Evolutionary conservation across 2,113 vertebrate species (phyloP).

Genomic region (Myocastor coypus): DNA sequence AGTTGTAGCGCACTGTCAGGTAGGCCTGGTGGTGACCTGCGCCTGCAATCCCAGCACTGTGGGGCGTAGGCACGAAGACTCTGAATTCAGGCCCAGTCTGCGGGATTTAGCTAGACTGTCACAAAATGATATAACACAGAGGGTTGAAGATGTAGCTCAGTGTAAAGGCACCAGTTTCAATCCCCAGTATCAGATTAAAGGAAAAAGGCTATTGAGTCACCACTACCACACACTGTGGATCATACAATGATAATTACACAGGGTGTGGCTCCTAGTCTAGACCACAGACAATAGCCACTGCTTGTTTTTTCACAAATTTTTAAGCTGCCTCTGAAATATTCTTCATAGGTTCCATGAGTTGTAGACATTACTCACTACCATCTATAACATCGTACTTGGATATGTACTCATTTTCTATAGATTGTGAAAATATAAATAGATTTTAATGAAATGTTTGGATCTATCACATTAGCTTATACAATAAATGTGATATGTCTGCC

Average conservation of each 20-base stretch:
- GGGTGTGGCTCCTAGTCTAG: not conserved
- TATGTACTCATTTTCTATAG: not conserved
- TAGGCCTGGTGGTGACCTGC: no score
- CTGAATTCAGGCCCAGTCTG: no score
- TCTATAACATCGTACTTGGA: not conserved
- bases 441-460: not conserved
- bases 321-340: not conserved
- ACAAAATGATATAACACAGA: no score
- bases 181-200: not conserved
- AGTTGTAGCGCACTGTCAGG: not conserved
- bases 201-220: not conserved
- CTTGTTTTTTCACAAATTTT: not conserved
- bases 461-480: not conserved
- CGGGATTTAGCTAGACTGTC: no score
- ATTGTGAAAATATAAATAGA: not conserved
- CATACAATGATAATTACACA: not conserved
- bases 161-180: no score
- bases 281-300: not conserved
- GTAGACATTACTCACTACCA: not conserved
- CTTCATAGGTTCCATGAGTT: not conserved
- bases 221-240: fast-evolving
- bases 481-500: not conserved
- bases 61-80: no score
- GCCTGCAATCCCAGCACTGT: not conserved
- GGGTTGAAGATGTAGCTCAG: no score